A percentile compares a stretch with the other conserved stretches of the same genome.
Evolutionary conservation across 2,888 invertebrate species (phyloP).

Genomic region (Pelosia muscerda): DNA sequence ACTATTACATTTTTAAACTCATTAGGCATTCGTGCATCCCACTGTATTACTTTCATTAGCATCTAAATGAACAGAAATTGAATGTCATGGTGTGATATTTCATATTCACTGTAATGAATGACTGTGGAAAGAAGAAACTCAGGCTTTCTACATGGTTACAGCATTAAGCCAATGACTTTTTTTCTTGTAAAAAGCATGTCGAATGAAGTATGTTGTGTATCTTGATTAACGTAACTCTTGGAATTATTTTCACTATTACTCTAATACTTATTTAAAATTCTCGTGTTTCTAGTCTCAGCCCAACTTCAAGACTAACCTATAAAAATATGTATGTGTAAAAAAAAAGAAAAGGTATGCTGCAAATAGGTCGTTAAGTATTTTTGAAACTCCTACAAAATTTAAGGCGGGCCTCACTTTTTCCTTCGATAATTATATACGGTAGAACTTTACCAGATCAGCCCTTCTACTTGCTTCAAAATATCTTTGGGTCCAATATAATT

Average conservation of each 20-base stretch:
- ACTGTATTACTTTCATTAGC: not conserved
- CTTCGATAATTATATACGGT: no score
- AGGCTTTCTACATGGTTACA: conserved; percentile 17
- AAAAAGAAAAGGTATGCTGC: no score
- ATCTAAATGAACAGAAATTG: not conserved
- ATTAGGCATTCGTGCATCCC: not conserved
- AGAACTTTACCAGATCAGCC: no score
- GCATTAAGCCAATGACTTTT: no score
- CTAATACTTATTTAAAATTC: not conserved
- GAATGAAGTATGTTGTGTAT: no score
- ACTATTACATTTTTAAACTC: not conserved
- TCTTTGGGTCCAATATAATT: conserved; percentile 16
- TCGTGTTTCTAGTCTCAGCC: not conserved
- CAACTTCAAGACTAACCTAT: no score
- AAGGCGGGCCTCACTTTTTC: no score
- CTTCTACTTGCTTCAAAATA: not conserved
- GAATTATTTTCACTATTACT: not conserved
- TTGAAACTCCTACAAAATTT: no score
- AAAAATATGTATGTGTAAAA: no score
- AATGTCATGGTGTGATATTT: conserved; percentile 21
- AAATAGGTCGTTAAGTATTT: no score
- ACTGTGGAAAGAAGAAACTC: conserved; percentile 19
- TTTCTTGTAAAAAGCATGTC: no score
- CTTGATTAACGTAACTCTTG: not conserved
- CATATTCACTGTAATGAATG: conserved; percentile 1